A percentile compares a stretch with the other conserved stretches of the same genome.
Evolutionary conservation across 2,113 vertebrate species (phyloP).

Genomic region (Eclectus roratus): DNA sequence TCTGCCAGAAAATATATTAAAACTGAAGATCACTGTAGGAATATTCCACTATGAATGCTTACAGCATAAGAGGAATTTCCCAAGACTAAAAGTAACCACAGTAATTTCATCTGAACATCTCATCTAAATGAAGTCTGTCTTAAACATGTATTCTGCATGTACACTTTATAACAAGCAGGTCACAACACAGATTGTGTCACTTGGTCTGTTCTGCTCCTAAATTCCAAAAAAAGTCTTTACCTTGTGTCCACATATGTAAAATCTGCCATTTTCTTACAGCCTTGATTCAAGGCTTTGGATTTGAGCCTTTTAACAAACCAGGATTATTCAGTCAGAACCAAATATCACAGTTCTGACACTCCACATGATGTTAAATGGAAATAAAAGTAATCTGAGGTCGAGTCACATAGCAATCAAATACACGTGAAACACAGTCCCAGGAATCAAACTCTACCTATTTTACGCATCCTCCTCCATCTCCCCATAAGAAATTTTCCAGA

Average conservation of each 20-base stretch:
- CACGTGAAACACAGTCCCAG: constrained; percentile 8
- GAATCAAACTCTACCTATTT: constrained; percentile 24
- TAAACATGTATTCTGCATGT: not conserved
- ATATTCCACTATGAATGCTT: constrained; percentile 40
- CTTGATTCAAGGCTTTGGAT: not conserved
- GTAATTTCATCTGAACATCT: constrained; percentile 20
- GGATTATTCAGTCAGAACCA: not conserved
- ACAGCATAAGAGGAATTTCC: constrained; percentile 37
- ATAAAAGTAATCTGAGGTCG: not conserved
- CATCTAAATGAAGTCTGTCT: constrained; percentile 18
- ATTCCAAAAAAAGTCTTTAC: not conserved
- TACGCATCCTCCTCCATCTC: constrained; percentile 11
- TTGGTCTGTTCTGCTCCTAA: not conserved
- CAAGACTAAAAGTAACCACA: constrained; percentile 35
- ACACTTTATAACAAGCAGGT: not conserved
- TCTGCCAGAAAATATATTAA: constrained; percentile 66
- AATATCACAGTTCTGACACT: not conserved
- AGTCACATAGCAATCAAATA: not conserved
- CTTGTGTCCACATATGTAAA: not conserved
- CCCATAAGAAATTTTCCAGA: constrained; percentile 32
- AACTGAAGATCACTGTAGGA: constrained; percentile 45
- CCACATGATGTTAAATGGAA: constrained; percentile 3
- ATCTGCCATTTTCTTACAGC: not conserved
- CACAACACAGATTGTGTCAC: not conserved
- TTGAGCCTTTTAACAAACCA: not conserved